A percentile compares a stretch with the other conserved stretches of the same genome.
Evolutionary conservation across 2,797 vertebrate species (phyloP).

Genomic region (Ctenopoma multispine): DNA sequence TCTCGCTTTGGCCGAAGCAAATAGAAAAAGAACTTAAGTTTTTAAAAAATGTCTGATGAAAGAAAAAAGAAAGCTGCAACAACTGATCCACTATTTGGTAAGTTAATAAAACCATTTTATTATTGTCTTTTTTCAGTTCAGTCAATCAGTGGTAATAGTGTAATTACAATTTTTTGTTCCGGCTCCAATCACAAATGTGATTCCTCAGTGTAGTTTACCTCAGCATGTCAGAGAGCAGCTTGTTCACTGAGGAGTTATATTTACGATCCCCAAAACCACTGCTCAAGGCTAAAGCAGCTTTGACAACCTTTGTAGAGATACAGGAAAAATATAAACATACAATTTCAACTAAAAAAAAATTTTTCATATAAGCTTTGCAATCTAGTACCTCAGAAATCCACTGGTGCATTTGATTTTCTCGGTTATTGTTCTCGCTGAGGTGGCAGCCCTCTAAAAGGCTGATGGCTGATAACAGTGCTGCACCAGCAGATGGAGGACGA

Average conservation of each 20-base stretch:
- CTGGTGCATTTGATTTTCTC: constrained; percentile 80
- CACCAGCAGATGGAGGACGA: constrained; percentile 87
- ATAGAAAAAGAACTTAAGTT: constrained; percentile 4
- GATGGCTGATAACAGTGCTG: constrained; percentile 86
- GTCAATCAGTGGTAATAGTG: background rate
- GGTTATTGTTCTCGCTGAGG: constrained; percentile 74
- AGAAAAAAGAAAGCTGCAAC: background rate
- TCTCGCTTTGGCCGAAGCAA: constrained; percentile 76
- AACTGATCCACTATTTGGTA: background rate
- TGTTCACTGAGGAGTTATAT: constrained; percentile 78
- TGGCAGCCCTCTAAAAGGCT: constrained; percentile 87
- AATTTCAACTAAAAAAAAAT: background rate
- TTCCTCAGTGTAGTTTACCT: constrained; percentile 76
- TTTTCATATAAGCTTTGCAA: background rate
- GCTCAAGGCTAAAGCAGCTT: constrained; percentile 83
- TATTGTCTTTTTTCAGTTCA: background rate
- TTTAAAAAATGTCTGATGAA: background rate
- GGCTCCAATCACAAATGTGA: background rate
- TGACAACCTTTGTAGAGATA: constrained; percentile 80
- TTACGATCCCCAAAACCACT: constrained; percentile 84
- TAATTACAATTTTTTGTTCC: background rate
- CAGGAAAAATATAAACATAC: background rate
- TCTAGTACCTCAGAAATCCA: constrained; percentile 86
- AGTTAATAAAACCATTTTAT: no score
- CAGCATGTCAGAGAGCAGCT: constrained; percentile 84